These are phyloP conservation scores for Acrocephalus scirpaceus DNA, from an alignment of 2,797 vertebrate species.

Conservation along the genomic window DNA sequence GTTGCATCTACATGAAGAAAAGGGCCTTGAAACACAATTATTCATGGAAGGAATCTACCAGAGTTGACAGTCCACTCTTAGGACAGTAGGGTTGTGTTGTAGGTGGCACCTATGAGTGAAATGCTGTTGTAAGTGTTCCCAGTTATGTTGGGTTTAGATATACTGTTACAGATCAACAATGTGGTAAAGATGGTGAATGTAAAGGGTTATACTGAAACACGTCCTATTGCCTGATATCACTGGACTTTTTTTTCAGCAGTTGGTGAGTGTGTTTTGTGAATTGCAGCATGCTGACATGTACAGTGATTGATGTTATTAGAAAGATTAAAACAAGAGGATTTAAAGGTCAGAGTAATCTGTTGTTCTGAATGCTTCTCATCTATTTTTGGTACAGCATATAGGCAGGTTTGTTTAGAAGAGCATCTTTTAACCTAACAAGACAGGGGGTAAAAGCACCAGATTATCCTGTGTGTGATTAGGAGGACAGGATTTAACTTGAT, in stretches of 20 bases:
- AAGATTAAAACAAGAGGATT: slow-evolving; percentile 34
- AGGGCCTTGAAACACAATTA: not conserved
- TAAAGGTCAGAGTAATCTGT: not conserved
- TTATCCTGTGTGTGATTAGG: not conserved
- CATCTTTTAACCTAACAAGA: not conserved
- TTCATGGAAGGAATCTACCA: not conserved
- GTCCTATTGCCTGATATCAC: not conserved
- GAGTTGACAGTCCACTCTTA: not conserved
- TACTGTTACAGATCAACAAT: not conserved
- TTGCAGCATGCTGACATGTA: not conserved
- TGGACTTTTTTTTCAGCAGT: not conserved
- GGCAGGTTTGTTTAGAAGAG: not conserved
- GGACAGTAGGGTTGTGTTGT: not conserved
- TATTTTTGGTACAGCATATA: not conserved
- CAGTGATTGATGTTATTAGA: not conserved
- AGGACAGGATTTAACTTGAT: not conserved
- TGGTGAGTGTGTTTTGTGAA: not conserved
- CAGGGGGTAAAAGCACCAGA: not conserved
- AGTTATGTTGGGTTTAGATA: not conserved
- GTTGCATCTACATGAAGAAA: not conserved
- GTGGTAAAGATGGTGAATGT: not conserved
- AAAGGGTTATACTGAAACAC: not conserved
- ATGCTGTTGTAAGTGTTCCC: not conserved
- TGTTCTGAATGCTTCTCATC: not conserved
- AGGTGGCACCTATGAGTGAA: not conserved